Evolutionary conservation across 2,797 vertebrate species (phyloP).

Genomic region (Agapornis canus): DNA sequence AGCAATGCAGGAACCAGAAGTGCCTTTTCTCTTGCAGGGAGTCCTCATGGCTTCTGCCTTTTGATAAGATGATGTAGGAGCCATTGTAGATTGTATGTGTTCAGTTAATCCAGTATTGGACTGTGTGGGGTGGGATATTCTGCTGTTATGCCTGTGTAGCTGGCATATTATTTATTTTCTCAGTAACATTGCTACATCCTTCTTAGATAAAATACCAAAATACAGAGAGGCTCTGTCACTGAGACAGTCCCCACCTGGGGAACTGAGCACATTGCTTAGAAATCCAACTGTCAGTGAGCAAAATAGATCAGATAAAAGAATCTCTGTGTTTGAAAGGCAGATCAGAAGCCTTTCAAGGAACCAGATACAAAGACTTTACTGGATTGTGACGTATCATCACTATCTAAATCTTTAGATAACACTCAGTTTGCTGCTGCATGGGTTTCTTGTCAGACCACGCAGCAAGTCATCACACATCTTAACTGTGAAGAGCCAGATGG

Average conservation of each 20-base stretch:
- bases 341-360: conserved; percentile 3
- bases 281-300: conserved; percentile 21
- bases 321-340: conserved; percentile 11
- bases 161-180: background rate
- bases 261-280: conserved; percentile 36
- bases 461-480: conserved; percentile 19
- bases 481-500: conserved; percentile 47
- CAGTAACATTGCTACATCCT: conserved; percentile 39
- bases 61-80: background rate
- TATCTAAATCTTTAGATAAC: conserved; percentile 40
- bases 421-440: conserved; percentile 37
- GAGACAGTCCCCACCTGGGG: conserved; percentile 29
- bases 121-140: background rate
- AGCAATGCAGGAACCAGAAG: background rate
- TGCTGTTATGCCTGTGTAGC: conserved; percentile 8
- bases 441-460: conserved; percentile 60
- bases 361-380: background rate
- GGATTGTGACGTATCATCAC: background rate
- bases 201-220: conserved; percentile 39
- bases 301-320: background rate
- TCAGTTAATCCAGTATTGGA: background rate
- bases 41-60: background rate
- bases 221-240: conserved; percentile 40
- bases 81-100: background rate
- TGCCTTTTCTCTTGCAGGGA: background rate